A percentile compares a stretch with the other conserved stretches of the same genome.
These are phyloP conservation scores for Melanophora roralis DNA, from an alignment of 2,888 invertebrate genomes.

Conservation along the genomic window DNA sequence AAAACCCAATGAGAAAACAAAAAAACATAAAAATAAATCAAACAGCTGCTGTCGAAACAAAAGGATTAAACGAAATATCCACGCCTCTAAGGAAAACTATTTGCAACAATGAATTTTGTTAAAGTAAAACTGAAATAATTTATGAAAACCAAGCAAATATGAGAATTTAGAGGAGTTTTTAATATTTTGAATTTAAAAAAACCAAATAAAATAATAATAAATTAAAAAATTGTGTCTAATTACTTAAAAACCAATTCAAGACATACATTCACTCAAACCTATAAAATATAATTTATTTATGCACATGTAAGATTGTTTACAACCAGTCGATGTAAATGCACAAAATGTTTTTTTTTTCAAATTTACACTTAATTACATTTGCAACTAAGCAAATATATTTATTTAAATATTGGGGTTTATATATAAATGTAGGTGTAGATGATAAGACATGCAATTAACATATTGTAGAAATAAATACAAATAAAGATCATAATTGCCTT, in stretches of 20 bases:
- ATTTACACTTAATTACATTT: conserved; percentile 38
- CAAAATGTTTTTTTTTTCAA: conserved; percentile 8
- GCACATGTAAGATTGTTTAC: conserved; percentile 46
- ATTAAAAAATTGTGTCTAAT: conserved; percentile 55
- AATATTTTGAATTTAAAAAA: background rate
- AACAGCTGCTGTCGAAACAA: conserved; percentile 45
- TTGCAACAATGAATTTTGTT: background rate
- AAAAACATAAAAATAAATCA: conserved; percentile 23
- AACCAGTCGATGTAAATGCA: conserved; percentile 18
- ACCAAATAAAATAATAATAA: conserved; percentile 33
- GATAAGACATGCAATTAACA: conserved; percentile 9
- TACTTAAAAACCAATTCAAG: conserved; percentile 38
- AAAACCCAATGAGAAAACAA: background rate
- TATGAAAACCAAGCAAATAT: conserved; percentile 3
- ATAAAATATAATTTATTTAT: conserved; percentile 50
- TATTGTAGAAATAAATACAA: conserved; percentile 39
- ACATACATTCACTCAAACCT: background rate
- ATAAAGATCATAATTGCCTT: conserved; percentile 5
- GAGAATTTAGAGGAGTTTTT: too few species aligned
- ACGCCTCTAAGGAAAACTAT: conserved; percentile 22
- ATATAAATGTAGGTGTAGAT: background rate
- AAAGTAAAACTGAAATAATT: conserved; percentile 20
- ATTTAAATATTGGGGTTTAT: background rate
- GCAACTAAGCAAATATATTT: background rate
- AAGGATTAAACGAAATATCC: conserved; percentile 3